Percentiles rank a stretch among this genome's conserved stretches.
Conservation (phyloP, 2,797 vertebrate species). For the Siniperca obscura region DNA sequence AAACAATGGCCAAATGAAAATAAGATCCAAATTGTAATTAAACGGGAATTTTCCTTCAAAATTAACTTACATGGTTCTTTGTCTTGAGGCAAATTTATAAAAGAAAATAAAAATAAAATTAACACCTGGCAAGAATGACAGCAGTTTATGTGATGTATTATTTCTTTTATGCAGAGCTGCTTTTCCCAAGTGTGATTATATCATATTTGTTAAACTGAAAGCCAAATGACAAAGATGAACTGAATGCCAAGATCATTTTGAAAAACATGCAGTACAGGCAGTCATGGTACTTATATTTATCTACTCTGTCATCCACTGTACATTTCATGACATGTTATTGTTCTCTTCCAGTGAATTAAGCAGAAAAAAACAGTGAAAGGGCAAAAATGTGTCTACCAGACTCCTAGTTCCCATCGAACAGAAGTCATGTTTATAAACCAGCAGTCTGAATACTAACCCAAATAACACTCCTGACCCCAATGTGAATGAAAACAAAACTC, state of each 20-base stretch:
- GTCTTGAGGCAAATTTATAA: conserved; percentile 50
- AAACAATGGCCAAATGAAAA: conserved; percentile 33
- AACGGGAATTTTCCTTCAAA: conserved; percentile 27
- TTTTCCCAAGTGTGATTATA: conserved; percentile 68
- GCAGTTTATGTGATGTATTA: conserved; percentile 52
- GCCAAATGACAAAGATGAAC: conserved; percentile 66
- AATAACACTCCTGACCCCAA: conserved; percentile 79
- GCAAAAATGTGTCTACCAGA: conserved; percentile 51
- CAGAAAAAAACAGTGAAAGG: conserved; percentile 27
- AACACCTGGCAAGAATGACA: conserved; percentile 58
- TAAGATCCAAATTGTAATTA: conserved; percentile 20
- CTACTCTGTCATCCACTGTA: conserved; percentile 27
- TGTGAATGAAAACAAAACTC: conserved; percentile 81
- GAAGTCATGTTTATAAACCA: conserved; percentile 67
- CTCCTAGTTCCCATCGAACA: conserved; percentile 66
- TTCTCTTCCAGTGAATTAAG: conserved; percentile 64
- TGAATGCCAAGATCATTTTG: conserved; percentile 54
- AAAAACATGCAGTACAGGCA: conserved; percentile 38
- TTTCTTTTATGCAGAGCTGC: conserved; percentile 51
- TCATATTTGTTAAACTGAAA: conserved; percentile 63
- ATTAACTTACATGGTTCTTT: conserved; percentile 27
- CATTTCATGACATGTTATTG: conserved; percentile 61
- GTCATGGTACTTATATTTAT: conserved; percentile 33
- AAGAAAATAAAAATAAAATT: conserved; percentile 5
- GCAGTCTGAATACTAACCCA: conserved; percentile 73